Base-by-base conservation (phyloP, 2,797 vertebrate species). In the Tauraco hartlaubi region DNA sequence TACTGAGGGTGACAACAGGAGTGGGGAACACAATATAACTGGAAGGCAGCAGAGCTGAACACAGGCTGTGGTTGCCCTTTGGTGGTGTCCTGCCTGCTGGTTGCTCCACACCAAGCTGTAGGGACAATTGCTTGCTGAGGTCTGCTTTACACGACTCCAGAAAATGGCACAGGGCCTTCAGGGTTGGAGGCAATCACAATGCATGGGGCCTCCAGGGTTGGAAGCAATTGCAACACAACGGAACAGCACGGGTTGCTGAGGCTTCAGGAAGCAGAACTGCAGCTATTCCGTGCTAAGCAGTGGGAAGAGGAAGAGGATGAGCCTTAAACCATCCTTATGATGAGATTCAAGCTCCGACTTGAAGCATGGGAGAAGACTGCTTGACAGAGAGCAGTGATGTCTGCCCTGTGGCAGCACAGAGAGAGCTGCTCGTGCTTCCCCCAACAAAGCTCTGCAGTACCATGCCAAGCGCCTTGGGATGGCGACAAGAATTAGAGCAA, bases 1-100 rank as follows among this genome's bases (percentile, higher is more conserved):
- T n/a, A 20, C 3, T 0, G 0, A 62, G 35, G 22, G n/a, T 48
- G 14, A 61, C 28, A n/a, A 14, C 4, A 41, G 19, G n/a, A 75
- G 37, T 33, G 25, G 25, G 41, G 39, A 68, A 49, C 16, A 13
- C 9, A 31, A 13, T 12, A 6, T 12, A 44, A 56, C 5, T 35
- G 43, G 66, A 84, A 58, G 28, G 58, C 58, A 78, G 43, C 11
- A 61, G 61, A 72, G 67, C 19, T 2, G 3, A 66, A 37, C 21
- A 69, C 5, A 55, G 58, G 58, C 49, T 90, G 33, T 35, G 16
- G 14, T 17, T 79, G 25, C 39, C 16, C 35, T 55, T 41, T 20
- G n/a, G 61, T 26, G 25, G 21, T 25, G 20, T 68, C 33, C 18
- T 8, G 5, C 5, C 48, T 58, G 52, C 68, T 33, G 46, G n/a